Evolutionary conservation across 2,888 invertebrate species (phyloP), one percentile per base, ranked within the genome.

Genomic region (Diadegma fenestrale): DNA sequence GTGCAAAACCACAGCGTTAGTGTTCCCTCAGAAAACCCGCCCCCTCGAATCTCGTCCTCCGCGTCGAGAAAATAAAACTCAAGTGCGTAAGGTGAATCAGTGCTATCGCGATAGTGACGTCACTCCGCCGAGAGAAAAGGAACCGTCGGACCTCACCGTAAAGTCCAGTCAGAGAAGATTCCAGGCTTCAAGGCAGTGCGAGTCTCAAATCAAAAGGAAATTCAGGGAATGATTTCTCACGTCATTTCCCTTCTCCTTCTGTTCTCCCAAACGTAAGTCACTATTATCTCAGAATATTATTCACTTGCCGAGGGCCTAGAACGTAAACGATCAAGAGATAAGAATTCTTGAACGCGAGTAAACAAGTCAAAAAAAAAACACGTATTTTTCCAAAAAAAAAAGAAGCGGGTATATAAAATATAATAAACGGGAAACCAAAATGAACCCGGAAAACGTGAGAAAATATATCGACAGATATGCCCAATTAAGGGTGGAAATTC

Each of bases 191-290:
- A 48, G 6, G 10, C 26, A 26, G n/a, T 14, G 30, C n/a, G 19
- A 45, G 48, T 26, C 17, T 0, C 26, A 30, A 19, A 5, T 8
- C n/a, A 6, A n/a, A 58, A 48, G 43, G 69, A 48, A 69, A 10
- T 10, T 26, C 33, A 33, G n/a, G 30, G 69, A 69, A 69, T 48
- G 69, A 48, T 69, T 30, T 48, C 45, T 30, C 22, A 48, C 48
- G 30, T 69, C 48, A 69, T 48, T 10, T 8, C 30, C 30, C 69
- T 69, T 30, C 48, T 69, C 30, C 30, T 69, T 48, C 69, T 69
- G 48, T 30, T 69, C 69, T 48, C 48, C 69, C n/a, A 45, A 69
- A 26, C 45, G 48, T 69, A n/a, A 69, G 30, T 69, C 69, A 69
- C 17, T 68, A 1, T 22, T 45, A 68, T 68, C 26, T 45, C 45